A percentile compares a stretch with the other conserved stretches of the same genome.
Conservation (phyloP, 2,888 invertebrate species). For the Apamea epomidion region DNA sequence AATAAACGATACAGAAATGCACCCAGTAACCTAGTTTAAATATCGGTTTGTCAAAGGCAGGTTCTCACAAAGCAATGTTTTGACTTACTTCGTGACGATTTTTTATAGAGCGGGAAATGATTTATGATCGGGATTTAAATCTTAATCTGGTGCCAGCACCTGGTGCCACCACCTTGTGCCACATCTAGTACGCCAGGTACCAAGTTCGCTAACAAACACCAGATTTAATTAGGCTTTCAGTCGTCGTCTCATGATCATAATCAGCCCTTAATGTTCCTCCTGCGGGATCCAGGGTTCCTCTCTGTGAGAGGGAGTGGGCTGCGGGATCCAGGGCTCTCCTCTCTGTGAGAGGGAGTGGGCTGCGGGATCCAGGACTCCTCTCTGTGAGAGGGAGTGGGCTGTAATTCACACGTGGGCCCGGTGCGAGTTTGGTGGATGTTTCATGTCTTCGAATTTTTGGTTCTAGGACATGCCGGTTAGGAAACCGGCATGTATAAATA, state of each 20-base stretch:
- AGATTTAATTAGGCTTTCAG: background rate
- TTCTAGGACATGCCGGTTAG: background rate
- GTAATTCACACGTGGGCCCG: background rate
- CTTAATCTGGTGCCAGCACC: background rate
- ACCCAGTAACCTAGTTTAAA: conserved; percentile 17
- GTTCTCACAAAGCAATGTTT: background rate
- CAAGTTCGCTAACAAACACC: background rate
- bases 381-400: background rate
- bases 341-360: background rate
- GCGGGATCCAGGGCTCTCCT: background rate
- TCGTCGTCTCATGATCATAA: background rate
- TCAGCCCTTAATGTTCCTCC: background rate
- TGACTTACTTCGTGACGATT: background rate
- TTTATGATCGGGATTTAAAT: background rate
- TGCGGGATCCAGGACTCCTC: background rate
- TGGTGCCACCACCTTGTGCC: no score
- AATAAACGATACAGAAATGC: conserved; percentile 13
- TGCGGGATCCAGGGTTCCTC: background rate
- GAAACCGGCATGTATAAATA: no score
- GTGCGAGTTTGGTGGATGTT: no score
- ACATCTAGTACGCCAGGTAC: background rate
- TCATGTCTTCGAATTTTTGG: background rate
- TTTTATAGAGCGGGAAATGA: background rate
- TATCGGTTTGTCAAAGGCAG: background rate
- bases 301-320: background rate